Evolutionary conservation across 2,888 invertebrate genomes (phyloP), one percentile per base, ranked within the genome.

Genomic region (Ophioninae sp.): DNA sequence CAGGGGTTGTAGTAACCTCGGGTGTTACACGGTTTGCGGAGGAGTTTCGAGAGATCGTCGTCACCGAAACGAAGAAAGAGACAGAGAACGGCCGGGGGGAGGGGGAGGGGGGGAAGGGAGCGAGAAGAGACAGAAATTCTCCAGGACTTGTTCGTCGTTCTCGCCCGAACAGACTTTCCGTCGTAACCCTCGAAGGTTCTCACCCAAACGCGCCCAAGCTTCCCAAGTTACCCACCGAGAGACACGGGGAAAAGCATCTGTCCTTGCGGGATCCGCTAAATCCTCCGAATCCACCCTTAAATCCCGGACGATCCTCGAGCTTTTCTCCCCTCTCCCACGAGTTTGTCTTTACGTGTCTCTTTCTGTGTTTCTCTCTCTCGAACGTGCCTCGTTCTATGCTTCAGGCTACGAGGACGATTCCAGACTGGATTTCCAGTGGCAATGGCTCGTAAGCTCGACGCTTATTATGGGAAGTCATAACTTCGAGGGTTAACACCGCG

Each of bases 191-290:
- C 67, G 71, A 59, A 61, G 64, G 39, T 63, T 58, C 81, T 76
- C 76, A 81, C 75, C 79, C 81, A 81, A 84, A 79, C 72, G 64
- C 58, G 64, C 58, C 74, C 75, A 76, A 79, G 67, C 82, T 76
- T 63, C 72, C 86, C 67, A 81, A 90, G 86, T 88, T 89, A 87
- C 88, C 87, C 86, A 41, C 81, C 77, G 81, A 84, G 81, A 85
- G 85, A 84, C 85, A 84, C 86, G 87, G 85, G 87, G 85, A 86
- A 88, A 85, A 91, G 90, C 91, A 92, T 91, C 91, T 92, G 92
- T 84, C 89, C 89, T 86, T 87, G 84, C 79, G 81, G 86, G 88
- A 90, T 85, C 88, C 85, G 87, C 88, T 89, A 90, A 90, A 91
- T 91, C 89, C 88, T 88, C 87, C 85, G 82, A 86, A 87, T 85